Evolutionary conservation across 2,113 vertebrate species (phyloP), one percentile per base, ranked within the genome.

Genomic region (Nymphicus hollandicus): DNA sequence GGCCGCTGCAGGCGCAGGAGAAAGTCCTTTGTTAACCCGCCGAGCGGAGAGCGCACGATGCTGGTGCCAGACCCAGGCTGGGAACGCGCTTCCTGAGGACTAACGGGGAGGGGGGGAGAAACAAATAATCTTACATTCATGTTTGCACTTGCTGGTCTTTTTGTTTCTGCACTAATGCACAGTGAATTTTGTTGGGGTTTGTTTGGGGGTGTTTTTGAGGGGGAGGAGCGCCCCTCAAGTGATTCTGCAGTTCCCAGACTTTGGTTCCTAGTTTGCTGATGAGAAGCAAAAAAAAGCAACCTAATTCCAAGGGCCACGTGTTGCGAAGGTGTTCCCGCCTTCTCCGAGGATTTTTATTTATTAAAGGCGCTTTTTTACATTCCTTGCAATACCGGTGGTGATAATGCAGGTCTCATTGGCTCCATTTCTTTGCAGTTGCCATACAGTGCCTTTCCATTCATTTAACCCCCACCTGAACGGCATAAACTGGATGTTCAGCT

Each of bases 371-470:
- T 98, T 97, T 97, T 97, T 98, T 98, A 98, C 98, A 98, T 99
- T 98, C 98, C 98, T 99, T 98, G 99, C 99, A 99, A 98, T 99
- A 98, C 98, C 98, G 98, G 97, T 97, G 98, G 98, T 97, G 96
- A 98, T 98, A 97, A 98, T 97, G 98, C 97, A 98, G 98, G 98
- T 99, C 98, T 98, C 98, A 98, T 99, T 98, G 98, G 98, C 98
- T 97, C 98, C 96, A 94, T 98, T 98, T 97, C 91, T 96, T 98
- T 98, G 99, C 98, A 96, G 98, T 99, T 98, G 98, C 99, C 99
- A 99, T 99, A 99, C 99, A 99, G 99, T 99, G 99, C 99, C 99
- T 99, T 99, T 98, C 98, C 98, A 98, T 98, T 98, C 97, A 98
- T 98, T 98, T 99, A 98, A 97, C 93, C 98, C 98, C 98, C 98